Conservation (phyloP, 2,113 vertebrate genomes). For the Micronisus gabar region DNA sequence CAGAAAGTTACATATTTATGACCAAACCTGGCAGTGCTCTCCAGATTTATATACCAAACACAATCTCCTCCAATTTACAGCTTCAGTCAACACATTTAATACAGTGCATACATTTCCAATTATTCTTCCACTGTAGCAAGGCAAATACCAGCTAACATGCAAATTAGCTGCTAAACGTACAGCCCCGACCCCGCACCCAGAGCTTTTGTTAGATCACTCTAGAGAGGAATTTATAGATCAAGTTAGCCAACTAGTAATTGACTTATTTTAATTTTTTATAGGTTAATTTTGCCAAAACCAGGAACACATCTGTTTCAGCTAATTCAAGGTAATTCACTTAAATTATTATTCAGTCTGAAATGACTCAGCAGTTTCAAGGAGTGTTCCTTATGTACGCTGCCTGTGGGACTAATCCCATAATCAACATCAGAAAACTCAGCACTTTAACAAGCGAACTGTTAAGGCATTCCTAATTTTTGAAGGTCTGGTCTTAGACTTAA, state of each 20-base stretch:
- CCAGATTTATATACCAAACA: constrained; percentile 14
- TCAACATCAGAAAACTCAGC: neutral
- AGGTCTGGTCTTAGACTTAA: neutral
- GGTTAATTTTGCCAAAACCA: constrained; percentile 21
- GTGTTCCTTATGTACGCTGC: neutral
- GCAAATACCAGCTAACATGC: constrained; percentile 5
- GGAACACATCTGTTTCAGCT: constrained; percentile 11
- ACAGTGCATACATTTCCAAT: neutral
- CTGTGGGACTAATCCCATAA: neutral
- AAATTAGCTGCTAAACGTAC: constrained; percentile 30
- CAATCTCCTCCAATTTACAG: constrained; percentile 34
- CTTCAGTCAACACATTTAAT: constrained; percentile 32
- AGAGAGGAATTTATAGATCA: constrained; percentile 22
- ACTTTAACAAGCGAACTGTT: neutral
- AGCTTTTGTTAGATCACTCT: neutral
- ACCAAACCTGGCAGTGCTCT: neutral
- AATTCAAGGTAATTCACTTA: constrained; percentile 16
- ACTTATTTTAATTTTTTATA: constrained; percentile 4
- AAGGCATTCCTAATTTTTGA: neutral
- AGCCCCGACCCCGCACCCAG: neutral
- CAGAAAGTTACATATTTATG: constrained; percentile 14
- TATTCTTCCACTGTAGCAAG: constrained; percentile 21
- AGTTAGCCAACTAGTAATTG: neutral
- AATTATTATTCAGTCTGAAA: neutral
- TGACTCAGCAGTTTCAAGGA: neutral